Evolutionary conservation across 1,140 invertebrate genomes (phyloP).

Genomic region (Bombus fervidus): DNA sequence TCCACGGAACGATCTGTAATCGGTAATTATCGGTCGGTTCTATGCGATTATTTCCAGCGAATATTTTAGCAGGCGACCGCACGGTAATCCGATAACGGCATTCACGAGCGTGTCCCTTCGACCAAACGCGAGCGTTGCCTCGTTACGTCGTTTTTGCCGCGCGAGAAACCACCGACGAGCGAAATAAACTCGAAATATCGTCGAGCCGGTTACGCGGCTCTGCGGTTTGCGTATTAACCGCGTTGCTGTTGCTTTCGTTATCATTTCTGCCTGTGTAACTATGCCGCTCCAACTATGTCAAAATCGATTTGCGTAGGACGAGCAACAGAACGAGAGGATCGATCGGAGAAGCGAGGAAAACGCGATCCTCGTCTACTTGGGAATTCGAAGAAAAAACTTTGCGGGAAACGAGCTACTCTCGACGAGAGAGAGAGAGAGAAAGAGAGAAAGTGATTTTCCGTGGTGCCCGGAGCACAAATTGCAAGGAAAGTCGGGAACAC

Average conservation of each 20-base stretch:
- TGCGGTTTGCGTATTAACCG: conserved; percentile 23
- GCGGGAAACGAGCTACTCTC: no score
- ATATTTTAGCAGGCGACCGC: not conserved
- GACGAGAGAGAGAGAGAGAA: no score
- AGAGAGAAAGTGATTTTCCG: no score
- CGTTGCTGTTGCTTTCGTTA: conserved; percentile 5
- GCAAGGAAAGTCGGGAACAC: no score
- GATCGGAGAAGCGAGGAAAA: not conserved
- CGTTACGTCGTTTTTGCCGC: conserved; percentile 2
- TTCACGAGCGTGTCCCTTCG: not conserved
- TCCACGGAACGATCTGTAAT: not conserved
- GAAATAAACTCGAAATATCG: conserved; percentile 8
- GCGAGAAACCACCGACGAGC: conserved; percentile 11
- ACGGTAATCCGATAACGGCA: conserved; percentile 17
- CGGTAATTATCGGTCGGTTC: not conserved
- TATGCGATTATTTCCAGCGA: not conserved
- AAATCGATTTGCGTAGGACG: not conserved
- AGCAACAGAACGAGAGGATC: not conserved
- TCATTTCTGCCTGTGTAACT: not conserved
- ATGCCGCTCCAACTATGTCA: not conserved
- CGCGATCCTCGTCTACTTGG: not conserved
- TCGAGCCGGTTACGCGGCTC: not conserved
- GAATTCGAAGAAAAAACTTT: no score
- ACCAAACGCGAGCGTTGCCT: not conserved
- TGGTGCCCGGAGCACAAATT: no score